Evolutionary conservation across 2,888 invertebrate species (phyloP).

Genomic region (Phalera bucephala): DNA sequence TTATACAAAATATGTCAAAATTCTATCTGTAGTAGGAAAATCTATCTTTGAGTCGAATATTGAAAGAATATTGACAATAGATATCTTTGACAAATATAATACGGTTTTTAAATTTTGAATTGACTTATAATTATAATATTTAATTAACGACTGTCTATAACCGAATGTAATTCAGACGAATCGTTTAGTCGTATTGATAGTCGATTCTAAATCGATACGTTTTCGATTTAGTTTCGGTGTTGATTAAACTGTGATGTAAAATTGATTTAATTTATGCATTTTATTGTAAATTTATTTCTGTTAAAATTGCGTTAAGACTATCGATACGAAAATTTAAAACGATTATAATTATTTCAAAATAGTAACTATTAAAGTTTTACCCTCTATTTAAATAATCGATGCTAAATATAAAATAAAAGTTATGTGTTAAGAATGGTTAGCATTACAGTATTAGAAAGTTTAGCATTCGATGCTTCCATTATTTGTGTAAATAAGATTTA

Average conservation of each 20-base stretch:
- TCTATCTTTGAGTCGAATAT: no score
- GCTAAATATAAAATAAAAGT: conserved; percentile 13
- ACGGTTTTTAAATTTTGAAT: no score
- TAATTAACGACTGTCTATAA: no score
- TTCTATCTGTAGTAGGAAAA: no score
- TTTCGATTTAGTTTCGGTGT: conserved; percentile 4
- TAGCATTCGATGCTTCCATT: conserved; percentile 73
- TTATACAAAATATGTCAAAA: no score
- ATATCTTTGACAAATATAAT: no score
- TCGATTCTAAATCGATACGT: conserved; percentile 9
- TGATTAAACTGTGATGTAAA: conserved; percentile 14
- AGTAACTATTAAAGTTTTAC: conserved; percentile 4
- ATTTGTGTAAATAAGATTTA: conserved; percentile 74
- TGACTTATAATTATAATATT: no score
- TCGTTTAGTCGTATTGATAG: conserved; percentile 4
- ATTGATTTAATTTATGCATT: conserved; percentile 2
- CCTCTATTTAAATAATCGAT: conserved; percentile 23
- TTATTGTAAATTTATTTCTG: neutral
- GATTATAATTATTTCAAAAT: neutral
- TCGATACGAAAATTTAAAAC: neutral
- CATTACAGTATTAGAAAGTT: conserved; percentile 65
- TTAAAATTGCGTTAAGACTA: neutral
- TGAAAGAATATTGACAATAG: no score
- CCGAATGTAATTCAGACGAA: conserved; percentile 7
- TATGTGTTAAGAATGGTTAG: conserved; percentile 36